phyloP scores from a whole-genome alignment of 2,113 vertebrate genomes.

The Falcunculus frontatus region DNA sequence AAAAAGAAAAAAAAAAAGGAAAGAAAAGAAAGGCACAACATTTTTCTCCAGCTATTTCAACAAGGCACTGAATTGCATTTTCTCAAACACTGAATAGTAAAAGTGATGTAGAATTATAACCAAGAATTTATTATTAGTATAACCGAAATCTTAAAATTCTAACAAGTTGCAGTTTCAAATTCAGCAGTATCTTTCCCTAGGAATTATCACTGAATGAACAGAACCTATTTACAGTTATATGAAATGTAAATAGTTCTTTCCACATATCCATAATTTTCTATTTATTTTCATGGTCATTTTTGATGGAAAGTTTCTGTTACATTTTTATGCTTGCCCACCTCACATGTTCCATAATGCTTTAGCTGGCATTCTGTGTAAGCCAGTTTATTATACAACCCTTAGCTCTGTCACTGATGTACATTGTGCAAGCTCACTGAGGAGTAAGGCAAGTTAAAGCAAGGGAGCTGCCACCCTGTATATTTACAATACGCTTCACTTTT shows the following conservation, averaged over 20 bases:
- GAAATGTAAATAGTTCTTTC: not conserved
- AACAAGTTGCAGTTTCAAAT: not conserved
- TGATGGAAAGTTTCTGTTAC: not conserved
- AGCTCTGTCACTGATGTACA: not conserved
- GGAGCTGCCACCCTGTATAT: not conserved
- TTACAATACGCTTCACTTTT: not conserved
- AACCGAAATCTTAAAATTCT: not conserved
- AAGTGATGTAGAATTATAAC: not conserved
- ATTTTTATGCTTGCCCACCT: not conserved
- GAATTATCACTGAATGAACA: not conserved
- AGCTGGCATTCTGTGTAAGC: not conserved
- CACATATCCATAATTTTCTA: not conserved
- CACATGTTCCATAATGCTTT: not conserved
- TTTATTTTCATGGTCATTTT: not conserved
- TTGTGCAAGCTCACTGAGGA: not conserved
- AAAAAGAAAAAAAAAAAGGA: no score
- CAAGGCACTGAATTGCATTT: not conserved
- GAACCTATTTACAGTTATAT: not conserved
- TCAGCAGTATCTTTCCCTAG: not conserved
- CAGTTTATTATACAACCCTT: not conserved
- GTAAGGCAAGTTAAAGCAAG: not conserved
- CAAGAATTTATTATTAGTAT: not conserved
- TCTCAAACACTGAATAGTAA: not conserved
- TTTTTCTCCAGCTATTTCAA: not conserved
- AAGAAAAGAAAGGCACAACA: fast-evolving